These are phyloP conservation scores for Epirrita christyi DNA, from an alignment of 2,888 invertebrate species.

Conservation along the genomic window DNA sequence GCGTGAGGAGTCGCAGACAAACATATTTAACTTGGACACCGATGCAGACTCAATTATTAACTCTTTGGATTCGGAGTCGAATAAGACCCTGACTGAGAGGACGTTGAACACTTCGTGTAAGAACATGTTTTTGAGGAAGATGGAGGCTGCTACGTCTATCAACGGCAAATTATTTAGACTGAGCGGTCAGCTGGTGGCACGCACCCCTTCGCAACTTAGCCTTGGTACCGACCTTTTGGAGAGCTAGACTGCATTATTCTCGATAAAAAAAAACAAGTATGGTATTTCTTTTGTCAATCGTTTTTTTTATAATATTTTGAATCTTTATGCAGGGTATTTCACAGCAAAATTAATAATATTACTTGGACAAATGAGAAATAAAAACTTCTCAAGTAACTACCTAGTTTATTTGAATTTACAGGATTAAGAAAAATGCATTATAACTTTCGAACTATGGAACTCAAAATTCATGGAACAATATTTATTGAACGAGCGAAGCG, in stretches of 20 bases:
- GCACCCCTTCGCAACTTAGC: constrained; percentile 65
- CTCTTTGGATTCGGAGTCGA: constrained; percentile 68
- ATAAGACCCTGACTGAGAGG: constrained; percentile 72
- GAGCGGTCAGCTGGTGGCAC: constrained; percentile 63
- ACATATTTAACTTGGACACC: constrained; percentile 63
- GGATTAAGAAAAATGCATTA: no score
- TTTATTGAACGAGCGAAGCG: no score
- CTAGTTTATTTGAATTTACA: no score
- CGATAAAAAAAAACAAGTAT: no score
- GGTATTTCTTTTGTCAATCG: no score
- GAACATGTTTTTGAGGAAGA: constrained; percentile 73
- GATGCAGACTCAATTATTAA: constrained; percentile 75
- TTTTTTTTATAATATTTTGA: no score
- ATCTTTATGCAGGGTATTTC: no score
- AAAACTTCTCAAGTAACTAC: no score
- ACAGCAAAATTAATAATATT: no score
- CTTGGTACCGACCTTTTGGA: constrained; percentile 49
- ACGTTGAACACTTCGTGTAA: constrained; percentile 67
- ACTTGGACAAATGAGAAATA: no score
- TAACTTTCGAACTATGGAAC: no score
- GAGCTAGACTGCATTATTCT: constrained; percentile 30
- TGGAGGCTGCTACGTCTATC: constrained; percentile 75
- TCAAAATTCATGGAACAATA: no score
- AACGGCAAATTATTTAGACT: constrained; percentile 70
- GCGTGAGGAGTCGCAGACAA: constrained; percentile 76